Evolutionary conservation across 1,140 invertebrate species (phyloP).

Genomic region (Trachymyrmex septentrionalis): DNA sequence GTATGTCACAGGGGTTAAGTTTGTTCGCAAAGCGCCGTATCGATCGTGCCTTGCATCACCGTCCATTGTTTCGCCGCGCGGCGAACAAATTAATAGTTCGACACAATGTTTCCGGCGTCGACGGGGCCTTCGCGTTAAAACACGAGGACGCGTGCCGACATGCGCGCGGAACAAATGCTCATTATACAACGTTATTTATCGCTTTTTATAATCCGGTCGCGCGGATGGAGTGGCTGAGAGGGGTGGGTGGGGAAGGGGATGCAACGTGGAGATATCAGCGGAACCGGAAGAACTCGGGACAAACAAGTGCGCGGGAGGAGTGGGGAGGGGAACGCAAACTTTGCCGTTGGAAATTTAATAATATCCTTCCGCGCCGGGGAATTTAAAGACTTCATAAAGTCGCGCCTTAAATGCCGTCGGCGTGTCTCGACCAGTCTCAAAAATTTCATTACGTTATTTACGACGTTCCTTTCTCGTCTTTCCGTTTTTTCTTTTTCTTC

Average conservation of each 20-base stretch:
- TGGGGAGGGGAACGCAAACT: constrained; percentile 18
- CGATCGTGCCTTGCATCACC: constrained; percentile 48
- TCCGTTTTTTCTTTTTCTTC: neutral
- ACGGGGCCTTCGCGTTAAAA: constrained; percentile 19
- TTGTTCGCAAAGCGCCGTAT: constrained; percentile 53
- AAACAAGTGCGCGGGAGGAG: constrained; percentile 31
- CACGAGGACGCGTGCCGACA: constrained; percentile 6
- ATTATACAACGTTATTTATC: constrained; percentile 58
- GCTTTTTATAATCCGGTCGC: constrained; percentile 48
- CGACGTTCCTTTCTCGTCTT: constrained; percentile 34
- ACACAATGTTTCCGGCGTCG: constrained; percentile 39
- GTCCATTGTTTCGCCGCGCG: constrained; percentile 52
- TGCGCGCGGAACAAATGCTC: constrained; percentile 16
- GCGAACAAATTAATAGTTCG: constrained; percentile 58
- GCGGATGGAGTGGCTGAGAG: neutral
- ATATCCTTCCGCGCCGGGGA: constrained; percentile 51
- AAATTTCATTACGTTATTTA: constrained; percentile 62
- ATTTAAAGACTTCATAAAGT: constrained; percentile 64
- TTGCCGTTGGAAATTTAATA: constrained; percentile 65
- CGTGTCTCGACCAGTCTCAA: constrained; percentile 56
- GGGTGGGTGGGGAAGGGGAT: neutral
- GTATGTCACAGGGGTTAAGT: constrained; percentile 57
- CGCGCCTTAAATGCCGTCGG: constrained; percentile 59
- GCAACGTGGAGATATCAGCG: constrained; percentile 20
- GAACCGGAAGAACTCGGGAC: constrained; percentile 52